Conservation (phyloP, 2,888 invertebrate species). For the Fissipunctia ypsillon region DNA sequence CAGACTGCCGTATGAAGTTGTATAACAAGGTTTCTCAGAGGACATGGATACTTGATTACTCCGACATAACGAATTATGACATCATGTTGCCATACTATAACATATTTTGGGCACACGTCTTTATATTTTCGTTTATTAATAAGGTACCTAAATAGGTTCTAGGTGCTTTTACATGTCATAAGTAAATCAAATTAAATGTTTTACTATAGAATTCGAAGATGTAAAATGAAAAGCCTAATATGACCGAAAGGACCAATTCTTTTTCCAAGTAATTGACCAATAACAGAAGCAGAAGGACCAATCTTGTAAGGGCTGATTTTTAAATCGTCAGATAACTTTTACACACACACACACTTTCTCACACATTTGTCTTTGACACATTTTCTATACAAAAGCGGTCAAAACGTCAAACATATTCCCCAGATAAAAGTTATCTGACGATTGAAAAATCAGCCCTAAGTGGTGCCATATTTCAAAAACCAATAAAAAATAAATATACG, state of each 20-base stretch:
- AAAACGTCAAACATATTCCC: too few relatives aligned
- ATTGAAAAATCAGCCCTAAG: too few relatives aligned
- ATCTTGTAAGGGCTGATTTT: too few relatives aligned
- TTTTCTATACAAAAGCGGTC: too few relatives aligned
- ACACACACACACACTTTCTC: too few relatives aligned
- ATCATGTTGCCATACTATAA: slow-evolving; percentile 20
- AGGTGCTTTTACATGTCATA: too few relatives aligned
- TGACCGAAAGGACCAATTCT: background rate
- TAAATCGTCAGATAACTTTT: too few relatives aligned
- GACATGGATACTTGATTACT: slow-evolving; percentile 29
- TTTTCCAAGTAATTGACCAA: background rate
- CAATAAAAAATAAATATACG: background rate
- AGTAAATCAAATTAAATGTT: background rate
- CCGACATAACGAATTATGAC: slow-evolving; percentile 47
- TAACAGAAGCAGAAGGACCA: background rate
- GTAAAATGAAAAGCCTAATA: too few relatives aligned
- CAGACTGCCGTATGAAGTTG: slow-evolving; percentile 13
- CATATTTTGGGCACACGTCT: slow-evolving; percentile 18
- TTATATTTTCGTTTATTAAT: slow-evolving; percentile 2
- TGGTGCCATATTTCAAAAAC: background rate
- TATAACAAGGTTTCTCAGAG: slow-evolving; percentile 38
- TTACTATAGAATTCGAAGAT: background rate
- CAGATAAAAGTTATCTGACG: too few relatives aligned
- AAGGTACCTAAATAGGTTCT: background rate
- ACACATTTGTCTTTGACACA: too few relatives aligned